Evolutionary conservation across 2,888 invertebrate genomes (phyloP).

Genomic region (Aproaerema taeniolella): DNA sequence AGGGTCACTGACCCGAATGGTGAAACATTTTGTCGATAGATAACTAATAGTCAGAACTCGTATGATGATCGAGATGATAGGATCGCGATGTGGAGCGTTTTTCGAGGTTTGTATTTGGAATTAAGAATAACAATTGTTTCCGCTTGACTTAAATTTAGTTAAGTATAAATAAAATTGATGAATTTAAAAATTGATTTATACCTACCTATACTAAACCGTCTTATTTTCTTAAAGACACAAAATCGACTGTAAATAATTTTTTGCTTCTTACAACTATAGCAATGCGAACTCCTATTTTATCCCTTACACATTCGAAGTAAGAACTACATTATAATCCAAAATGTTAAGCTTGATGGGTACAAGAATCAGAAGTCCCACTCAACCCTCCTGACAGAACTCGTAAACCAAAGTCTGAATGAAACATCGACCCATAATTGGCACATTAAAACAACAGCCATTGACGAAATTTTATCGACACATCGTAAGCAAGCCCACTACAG

Average conservation of each 20-base stretch:
- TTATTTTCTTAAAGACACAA: not conserved
- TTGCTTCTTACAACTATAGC: no score
- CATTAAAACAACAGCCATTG: constrained; percentile 63
- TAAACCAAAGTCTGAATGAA: constrained; percentile 54
- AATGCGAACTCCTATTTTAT: no score
- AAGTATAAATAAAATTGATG: not conserved
- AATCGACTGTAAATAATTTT: not conserved
- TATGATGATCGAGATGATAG: no score
- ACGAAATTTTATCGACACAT: constrained; percentile 62
- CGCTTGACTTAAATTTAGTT: not conserved
- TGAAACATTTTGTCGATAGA: no score
- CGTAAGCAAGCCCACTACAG: constrained; percentile 59
- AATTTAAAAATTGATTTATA: not conserved
- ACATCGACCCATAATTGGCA: constrained; percentile 56
- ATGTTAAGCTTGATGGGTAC: no score
- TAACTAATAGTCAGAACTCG: no score
- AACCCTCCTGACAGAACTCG: constrained; percentile 19
- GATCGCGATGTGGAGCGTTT: no score
- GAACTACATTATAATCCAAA: no score
- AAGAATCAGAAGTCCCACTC: no score
- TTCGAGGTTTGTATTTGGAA: no score
- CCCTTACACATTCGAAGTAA: no score
- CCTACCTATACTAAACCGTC: not conserved
- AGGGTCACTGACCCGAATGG: constrained; percentile 6
- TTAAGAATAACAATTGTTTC: no score